Percentiles rank a stretch among this genome's conserved stretches.
phyloP scores from a whole-genome alignment of 2,888 invertebrate species.

The Drosophila tanythrix region DNA sequence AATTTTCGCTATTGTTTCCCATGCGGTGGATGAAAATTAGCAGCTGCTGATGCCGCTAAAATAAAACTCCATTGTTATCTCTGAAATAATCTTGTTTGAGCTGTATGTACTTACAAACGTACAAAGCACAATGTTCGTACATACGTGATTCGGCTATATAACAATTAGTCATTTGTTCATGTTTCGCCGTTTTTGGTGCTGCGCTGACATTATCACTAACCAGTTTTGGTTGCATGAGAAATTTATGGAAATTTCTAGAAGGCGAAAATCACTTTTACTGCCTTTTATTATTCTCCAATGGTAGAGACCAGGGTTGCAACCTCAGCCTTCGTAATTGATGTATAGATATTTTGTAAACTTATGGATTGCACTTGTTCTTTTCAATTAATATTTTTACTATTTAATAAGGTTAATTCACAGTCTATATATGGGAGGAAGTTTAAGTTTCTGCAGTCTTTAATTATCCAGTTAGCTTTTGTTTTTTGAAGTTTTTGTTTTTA shows the following conservation, averaged over 20 bases:
- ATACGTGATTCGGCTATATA: constrained; percentile 20
- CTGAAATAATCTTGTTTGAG: constrained; percentile 44
- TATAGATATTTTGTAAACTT: background rate
- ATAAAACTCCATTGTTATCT: constrained; percentile 46
- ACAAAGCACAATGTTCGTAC: background rate
- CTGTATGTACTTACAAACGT: constrained; percentile 2
- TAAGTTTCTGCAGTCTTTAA: background rate
- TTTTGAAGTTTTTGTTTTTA: constrained; percentile 7
- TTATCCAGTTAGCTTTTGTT: background rate
- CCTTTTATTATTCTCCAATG: constrained; percentile 8
- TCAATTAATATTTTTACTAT: too few relatives aligned
- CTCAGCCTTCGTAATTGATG: constrained; percentile 15
- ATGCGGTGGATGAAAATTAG: constrained; percentile 56
- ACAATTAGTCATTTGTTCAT: constrained; percentile 38
- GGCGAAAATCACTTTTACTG: constrained; percentile 23
- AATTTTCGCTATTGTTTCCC: constrained; percentile 67
- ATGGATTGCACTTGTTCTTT: background rate
- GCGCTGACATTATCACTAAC: constrained; percentile 37
- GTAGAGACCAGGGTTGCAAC: constrained; percentile 24
- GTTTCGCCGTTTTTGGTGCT: constrained; percentile 33
- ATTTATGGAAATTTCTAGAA: constrained; percentile 34
- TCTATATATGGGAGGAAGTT: background rate
- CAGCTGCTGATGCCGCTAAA: constrained; percentile 43
- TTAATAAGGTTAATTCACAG: background rate
- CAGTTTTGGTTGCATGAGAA: constrained; percentile 42